Evolutionary conservation across 2,113 vertebrate genomes (phyloP), one percentile per base, ranked within the genome.

Genomic region (Corythornis madagascariensis): DNA sequence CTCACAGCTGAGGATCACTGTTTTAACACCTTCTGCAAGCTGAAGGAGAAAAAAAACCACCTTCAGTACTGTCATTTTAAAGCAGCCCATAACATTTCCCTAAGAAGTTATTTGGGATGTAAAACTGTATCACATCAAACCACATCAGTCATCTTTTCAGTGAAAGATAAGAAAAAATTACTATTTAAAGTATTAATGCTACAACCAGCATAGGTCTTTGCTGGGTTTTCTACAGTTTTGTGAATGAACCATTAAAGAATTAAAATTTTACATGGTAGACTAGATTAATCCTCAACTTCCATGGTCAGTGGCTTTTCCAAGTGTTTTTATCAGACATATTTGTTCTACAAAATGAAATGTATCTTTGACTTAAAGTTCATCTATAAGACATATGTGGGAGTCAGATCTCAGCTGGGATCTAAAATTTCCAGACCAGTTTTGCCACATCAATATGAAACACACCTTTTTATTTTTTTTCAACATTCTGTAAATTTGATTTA

Each of bases 1-100:
- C 89, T 94, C 95, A 92, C 89, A 96, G 91, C 93, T 96, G 94
- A 94, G 87, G 94, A 96, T 94, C 89, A 92, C 89, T 94, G 82
- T 92, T 95, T 96, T 96, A 96, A n/a, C 92, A 96, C 94, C 93
- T 96, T 94, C 92, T 94, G 92, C 64, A 95, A 93, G 88, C 83
- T 93, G 79, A 93, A 96, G 80, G 43, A 69, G 77, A 88, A 83
- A 90, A 21, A 47, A 47, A 73, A 31, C 2, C 53, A 10, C 25
- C 47, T 65, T 72, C 76, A 42, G 73, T 50, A 87, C 78, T 92
- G 66, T 82, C 71, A 92, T 92, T 94, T 94, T 59, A 96, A 94
- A 95, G 42, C 86, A 95, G 86, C 42, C 56, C 87, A 83, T 93
- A 96, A 80, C 64, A 83, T 93, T 94, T 94, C 53, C 47, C 29